Conservation (phyloP, 2,797 vertebrate species). For the Pangasius sanitwongsei region DNA sequence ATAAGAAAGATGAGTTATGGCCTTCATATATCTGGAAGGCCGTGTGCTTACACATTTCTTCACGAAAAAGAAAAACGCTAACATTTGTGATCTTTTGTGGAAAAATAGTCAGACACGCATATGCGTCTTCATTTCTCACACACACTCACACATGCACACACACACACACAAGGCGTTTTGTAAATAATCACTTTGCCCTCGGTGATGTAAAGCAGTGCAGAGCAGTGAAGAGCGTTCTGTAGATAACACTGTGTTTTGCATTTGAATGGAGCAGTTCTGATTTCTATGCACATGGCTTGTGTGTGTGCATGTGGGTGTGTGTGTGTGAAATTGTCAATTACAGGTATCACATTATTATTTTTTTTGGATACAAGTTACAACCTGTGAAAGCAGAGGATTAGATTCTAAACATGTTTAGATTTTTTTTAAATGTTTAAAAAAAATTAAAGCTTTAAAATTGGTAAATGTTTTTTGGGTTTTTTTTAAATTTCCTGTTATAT, state of each 20-base stretch:
- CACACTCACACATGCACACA: not conserved
- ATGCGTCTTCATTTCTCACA: not conserved
- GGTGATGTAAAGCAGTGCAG: conserved; percentile 70
- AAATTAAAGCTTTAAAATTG: not conserved
- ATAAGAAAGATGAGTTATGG: conserved; percentile 2
- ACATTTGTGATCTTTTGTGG: not conserved
- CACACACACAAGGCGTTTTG: conserved; percentile 21
- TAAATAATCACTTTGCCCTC: conserved; percentile 74
- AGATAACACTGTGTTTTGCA: conserved; percentile 80
- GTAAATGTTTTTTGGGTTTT: not conserved
- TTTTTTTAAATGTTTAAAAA: not conserved
- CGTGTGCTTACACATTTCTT: not conserved
- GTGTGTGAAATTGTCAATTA: not conserved
- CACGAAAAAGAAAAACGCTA: not conserved
- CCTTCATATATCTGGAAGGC: not conserved
- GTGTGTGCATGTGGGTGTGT: conserved; percentile 11
- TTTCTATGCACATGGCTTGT: conserved; percentile 58
- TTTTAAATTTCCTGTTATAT: not conserved
- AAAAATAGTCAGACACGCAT: not conserved
- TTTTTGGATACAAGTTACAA: not conserved
- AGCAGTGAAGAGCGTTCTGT: conserved; percentile 64
- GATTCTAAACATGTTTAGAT: not conserved
- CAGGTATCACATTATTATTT: not conserved
- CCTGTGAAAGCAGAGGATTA: not conserved
- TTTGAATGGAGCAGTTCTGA: conserved; percentile 72